Evolutionary conservation across 2,888 invertebrate genomes (phyloP).

Genomic region (Trissolcus brochymenae): DNA sequence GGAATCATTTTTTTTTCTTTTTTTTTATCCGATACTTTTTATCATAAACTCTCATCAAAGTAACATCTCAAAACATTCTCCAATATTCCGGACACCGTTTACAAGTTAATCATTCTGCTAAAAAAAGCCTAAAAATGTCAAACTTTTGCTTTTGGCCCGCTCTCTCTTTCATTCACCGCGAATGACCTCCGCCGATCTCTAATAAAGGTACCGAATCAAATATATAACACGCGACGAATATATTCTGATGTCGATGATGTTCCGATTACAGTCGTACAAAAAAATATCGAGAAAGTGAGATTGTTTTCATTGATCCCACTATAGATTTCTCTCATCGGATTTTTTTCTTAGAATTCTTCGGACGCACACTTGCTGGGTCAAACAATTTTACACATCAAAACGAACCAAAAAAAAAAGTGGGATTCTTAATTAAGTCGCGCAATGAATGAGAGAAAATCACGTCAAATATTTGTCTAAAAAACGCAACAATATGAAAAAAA

Average conservation of each 20-base stretch:
- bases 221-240: slow-evolving; percentile 16
- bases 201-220: slow-evolving; percentile 8
- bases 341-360: slow-evolving; percentile 5
- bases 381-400: not conserved
- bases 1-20: too few relatives aligned
- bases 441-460: not conserved
- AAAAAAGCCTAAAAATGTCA: slow-evolving; percentile 5
- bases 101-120: not conserved
- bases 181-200: slow-evolving; percentile 18
- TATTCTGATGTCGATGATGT: slow-evolving; percentile 3
- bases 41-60: too few relatives aligned
- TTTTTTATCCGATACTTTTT: too few relatives aligned
- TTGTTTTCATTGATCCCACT: slow-evolving; percentile 20
- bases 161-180: slow-evolving; percentile 10
- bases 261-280: slow-evolving; percentile 9
- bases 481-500: slow-evolving; percentile 13
- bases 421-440: not conserved
- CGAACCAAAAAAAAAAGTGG: not conserved
- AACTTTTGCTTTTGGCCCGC: slow-evolving; percentile 12
- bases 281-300: slow-evolving; percentile 29
- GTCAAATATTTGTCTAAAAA: slow-evolving; percentile 31
- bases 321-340: slow-evolving; percentile 18
- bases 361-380: not conserved
- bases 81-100: not conserved
- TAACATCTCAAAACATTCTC: too few relatives aligned